These are phyloP conservation scores for Pocillopora verrucosa DNA, from an alignment of 64 coral and sea anemone genomes.

Conservation along the genomic window DNA sequence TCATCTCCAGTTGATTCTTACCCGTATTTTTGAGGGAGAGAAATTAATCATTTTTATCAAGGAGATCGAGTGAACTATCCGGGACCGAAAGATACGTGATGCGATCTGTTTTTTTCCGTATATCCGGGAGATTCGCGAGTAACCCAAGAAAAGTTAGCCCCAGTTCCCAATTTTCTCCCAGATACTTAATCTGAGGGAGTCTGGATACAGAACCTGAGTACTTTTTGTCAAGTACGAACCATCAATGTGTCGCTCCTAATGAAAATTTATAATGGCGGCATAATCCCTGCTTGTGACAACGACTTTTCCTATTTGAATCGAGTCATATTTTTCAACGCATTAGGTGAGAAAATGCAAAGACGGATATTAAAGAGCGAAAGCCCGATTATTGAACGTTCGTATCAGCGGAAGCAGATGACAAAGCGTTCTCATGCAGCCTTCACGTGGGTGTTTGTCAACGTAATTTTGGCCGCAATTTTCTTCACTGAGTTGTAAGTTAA, in stretches of 20 bases:
- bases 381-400: conserved; percentile 68
- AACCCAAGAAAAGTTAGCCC: no score
- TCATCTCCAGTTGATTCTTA: no score
- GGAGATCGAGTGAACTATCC: no score
- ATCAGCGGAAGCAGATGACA: conserved; percentile 67
- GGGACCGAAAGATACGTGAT: no score
- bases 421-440: conserved; percentile 74
- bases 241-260: not conserved
- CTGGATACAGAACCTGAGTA: not conserved
- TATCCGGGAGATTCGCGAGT: no score
- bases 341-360: conserved; percentile 58
- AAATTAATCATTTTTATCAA: no score
- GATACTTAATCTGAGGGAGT: not conserved
- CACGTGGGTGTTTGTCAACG: conserved; percentile 91
- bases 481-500: conserved; percentile 71
- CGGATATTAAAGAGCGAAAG: conserved; percentile 73
- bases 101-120: no score
- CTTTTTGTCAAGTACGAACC: not conserved
- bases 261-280: not conserved
- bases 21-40: no score
- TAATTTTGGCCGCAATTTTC: conserved; percentile 74
- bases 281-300: not conserved
- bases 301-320: no score
- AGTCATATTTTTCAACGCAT: not conserved
- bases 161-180: no score